A percentile compares a stretch with the other conserved stretches of the same genome.
Evolutionary conservation across 2,113 vertebrate genomes (phyloP).

Genomic region (Saguinus imperator): DNA sequence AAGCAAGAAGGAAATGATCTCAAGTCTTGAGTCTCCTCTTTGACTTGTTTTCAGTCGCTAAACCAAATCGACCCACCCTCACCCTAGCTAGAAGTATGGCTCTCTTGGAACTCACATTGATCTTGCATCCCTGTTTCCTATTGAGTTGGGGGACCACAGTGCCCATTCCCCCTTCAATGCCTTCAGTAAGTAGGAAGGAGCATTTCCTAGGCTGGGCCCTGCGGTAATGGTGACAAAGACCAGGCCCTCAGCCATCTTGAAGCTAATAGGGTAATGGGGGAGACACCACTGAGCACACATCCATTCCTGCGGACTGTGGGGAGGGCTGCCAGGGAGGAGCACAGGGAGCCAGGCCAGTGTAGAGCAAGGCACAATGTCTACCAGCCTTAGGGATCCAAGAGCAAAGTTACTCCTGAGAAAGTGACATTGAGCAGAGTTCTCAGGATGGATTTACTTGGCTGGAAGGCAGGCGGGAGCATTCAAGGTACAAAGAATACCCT

Average conservation of each 20-base stretch:
- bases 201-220: not conserved
- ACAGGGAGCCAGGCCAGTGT: no score
- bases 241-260: not conserved
- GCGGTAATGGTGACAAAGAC: not conserved
- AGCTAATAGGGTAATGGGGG: not conserved
- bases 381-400: not conserved
- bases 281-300: not conserved
- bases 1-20: not conserved
- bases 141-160: not conserved
- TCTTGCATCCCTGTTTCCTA: not conserved
- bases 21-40: not conserved
- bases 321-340: not conserved
- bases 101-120: not conserved
- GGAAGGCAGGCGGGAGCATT: not conserved
- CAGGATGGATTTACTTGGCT: not conserved
- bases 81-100: not conserved
- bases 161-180: not conserved
- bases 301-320: no score
- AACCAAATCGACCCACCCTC: not conserved
- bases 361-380: rapidly evolving
- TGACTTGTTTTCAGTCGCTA: not conserved
- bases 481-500: not conserved
- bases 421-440: not conserved
- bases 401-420: not conserved
- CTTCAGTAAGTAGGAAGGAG: not conserved